Percentiles rank a stretch among this genome's conserved stretches.
Conservation (phyloP, 2,113 vertebrate species). For the Cyprinus carpio region DNA sequence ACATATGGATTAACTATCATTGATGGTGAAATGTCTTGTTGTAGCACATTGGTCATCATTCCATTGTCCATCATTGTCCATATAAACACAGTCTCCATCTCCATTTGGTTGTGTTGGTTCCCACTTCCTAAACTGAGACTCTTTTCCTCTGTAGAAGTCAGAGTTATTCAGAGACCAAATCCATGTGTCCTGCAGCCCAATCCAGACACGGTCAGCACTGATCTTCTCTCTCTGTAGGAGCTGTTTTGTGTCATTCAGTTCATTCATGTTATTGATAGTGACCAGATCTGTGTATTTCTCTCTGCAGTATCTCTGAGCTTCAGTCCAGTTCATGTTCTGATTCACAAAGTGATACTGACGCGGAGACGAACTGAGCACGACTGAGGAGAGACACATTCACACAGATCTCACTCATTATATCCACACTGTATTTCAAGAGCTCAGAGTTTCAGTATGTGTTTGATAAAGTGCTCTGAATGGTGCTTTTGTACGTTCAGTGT, state of each 20-base stretch:
- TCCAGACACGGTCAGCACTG: no score
- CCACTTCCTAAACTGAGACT: not conserved
- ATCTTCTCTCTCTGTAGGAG: not conserved
- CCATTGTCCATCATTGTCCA: not conserved
- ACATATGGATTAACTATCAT: not conserved
- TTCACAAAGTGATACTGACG: constrained; percentile 24
- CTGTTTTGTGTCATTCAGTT: not conserved
- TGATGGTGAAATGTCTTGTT: rapidly evolving
- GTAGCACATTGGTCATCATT: rapidly evolving
- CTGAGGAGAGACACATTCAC: not conserved
- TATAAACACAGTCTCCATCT: not conserved
- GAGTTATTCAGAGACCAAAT: no score
- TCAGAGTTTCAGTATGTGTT: not conserved
- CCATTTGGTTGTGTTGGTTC: rapidly evolving
- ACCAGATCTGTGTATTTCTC: constrained; percentile 14
- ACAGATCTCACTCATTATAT: constrained; percentile 8
- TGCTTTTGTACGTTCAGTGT: not conserved
- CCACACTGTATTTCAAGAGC: not conserved
- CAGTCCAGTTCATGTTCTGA: rapidly evolving
- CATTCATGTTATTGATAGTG: not conserved
- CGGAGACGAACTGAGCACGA: not conserved
- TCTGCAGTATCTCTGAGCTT: not conserved
- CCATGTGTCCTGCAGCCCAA: no score
- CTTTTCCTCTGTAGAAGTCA: no score
- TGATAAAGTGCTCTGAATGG: not conserved